Evolutionary conservation across 2,888 invertebrate species (phyloP).

Genomic region (Drosophila formosana): DNA sequence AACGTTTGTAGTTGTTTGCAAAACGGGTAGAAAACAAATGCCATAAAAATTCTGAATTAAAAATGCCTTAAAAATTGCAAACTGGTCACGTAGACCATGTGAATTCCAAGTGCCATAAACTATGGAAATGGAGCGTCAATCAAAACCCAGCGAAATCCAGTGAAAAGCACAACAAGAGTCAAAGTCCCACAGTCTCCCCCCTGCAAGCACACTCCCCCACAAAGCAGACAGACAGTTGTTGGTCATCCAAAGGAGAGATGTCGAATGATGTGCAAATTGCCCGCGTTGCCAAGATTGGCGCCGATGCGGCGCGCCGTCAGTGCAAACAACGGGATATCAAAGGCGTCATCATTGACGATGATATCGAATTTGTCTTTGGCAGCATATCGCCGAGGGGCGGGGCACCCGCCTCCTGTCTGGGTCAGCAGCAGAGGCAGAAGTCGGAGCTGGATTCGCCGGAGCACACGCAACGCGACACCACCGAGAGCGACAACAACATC

Average conservation of each 20-base stretch:
- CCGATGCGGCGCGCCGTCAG: constrained; percentile 57
- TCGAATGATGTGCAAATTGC: constrained; percentile 83
- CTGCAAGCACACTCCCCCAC: constrained; percentile 3
- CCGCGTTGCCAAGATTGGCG: constrained; percentile 77
- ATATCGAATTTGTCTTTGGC: constrained; percentile 82
- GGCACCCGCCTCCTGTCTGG: constrained; percentile 27
- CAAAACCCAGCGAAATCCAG: constrained; percentile 48
- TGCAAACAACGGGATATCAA: constrained; percentile 52
- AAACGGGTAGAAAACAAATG: constrained; percentile 30
- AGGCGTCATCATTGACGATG: constrained; percentile 49
- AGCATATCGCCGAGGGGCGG: constrained; percentile 81
- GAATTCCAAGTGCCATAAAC: constrained; percentile 48
- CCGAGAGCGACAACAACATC: constrained; percentile 84
- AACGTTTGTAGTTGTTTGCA: constrained; percentile 46
- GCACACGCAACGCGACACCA: constrained; percentile 82
- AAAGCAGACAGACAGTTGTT: constrained; percentile 6
- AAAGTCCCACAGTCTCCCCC: constrained; percentile 13
- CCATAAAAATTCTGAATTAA: constrained; percentile 57
- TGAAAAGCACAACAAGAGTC: constrained; percentile 23
- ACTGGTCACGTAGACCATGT: constrained; percentile 37
- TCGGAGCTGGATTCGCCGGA: constrained; percentile 76
- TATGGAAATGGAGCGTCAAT: constrained; percentile 58
- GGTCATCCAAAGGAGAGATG: constrained; percentile 51
- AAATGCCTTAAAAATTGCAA: constrained; percentile 58
- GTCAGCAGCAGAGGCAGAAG: constrained; percentile 40